These are phyloP conservation scores for Agrochola macilenta DNA, from an alignment of 2,888 invertebrate species.

Conservation along the genomic window DNA sequence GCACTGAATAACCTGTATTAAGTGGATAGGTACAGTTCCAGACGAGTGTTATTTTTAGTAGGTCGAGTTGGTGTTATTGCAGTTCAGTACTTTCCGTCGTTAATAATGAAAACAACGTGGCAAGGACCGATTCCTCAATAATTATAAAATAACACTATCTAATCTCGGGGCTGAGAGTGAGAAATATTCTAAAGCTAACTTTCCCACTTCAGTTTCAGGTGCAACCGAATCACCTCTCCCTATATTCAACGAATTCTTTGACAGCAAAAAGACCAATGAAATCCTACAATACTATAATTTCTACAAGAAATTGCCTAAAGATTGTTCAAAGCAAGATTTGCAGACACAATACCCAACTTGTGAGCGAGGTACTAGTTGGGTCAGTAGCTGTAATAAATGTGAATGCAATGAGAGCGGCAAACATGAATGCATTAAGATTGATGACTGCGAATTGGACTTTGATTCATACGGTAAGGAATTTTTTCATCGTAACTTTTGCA, in stretches of 20 bases:
- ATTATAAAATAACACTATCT: not conserved
- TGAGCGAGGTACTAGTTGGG: slow-evolving; percentile 45
- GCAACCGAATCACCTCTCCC: not conserved
- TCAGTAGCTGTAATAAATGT: slow-evolving; percentile 46
- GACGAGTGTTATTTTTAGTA: not conserved
- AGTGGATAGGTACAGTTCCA: not conserved
- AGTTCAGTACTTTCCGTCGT: not conserved
- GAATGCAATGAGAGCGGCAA: slow-evolving; percentile 27
- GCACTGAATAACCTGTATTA: not conserved
- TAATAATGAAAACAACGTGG: too few relatives aligned
- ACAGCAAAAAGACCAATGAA: slow-evolving; percentile 1
- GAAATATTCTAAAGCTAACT: not conserved
- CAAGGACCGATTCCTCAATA: not conserved
- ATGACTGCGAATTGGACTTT: slow-evolving; percentile 25
- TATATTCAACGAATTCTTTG: slow-evolving; percentile 19
- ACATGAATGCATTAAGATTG: slow-evolving; percentile 36
- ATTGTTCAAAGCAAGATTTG: slow-evolving; percentile 12
- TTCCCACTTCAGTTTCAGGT: slow-evolving; percentile 12
- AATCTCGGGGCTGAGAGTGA: not conserved
- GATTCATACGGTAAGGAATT: slow-evolving; percentile 35
- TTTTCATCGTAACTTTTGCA: not conserved
- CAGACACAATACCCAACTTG: slow-evolving; percentile 33
- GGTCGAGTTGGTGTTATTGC: not conserved
- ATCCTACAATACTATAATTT: slow-evolving; percentile 8
- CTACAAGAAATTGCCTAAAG: slow-evolving; percentile 33